A percentile compares a stretch with the other conserved stretches of the same genome.
These are phyloP conservation scores for Hypomecis punctinalis DNA, from an alignment of 2,888 invertebrate species.

Conservation along the genomic window DNA sequence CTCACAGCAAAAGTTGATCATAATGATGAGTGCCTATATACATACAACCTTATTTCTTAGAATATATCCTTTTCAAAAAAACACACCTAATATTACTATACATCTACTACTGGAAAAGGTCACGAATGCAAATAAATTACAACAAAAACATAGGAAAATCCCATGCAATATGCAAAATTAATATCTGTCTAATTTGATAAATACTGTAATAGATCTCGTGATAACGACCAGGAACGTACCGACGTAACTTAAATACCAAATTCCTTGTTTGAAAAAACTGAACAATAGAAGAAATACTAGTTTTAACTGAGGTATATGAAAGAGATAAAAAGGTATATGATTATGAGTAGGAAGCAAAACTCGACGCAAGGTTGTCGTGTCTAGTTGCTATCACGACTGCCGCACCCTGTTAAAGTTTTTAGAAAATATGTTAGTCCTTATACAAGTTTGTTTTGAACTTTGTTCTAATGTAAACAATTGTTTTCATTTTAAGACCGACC, in stretches of 20 bases:
- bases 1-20: no score
- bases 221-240: slow-evolving; percentile 12
- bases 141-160: neutral
- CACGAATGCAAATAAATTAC: neutral
- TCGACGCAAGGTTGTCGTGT: slow-evolving; percentile 42
- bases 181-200: slow-evolving; percentile 12
- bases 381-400: slow-evolving; percentile 37
- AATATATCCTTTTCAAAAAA: neutral
- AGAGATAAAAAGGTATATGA: slow-evolving; percentile 14
- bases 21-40: no score
- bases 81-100: neutral
- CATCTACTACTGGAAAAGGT: neutral
- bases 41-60: no score
- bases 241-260: slow-evolving; percentile 10
- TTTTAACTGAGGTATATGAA: slow-evolving; percentile 11
- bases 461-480: neutral
- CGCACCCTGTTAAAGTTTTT: slow-evolving; percentile 12
- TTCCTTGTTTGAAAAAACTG: slow-evolving; percentile 19
- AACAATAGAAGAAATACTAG: slow-evolving; percentile 32
- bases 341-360: slow-evolving; percentile 42
- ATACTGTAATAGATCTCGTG: slow-evolving; percentile 9
- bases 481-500: no score
- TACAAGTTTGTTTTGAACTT: neutral
- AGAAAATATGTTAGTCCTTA: neutral
- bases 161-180: slow-evolving; percentile 5